Evolutionary conservation across 2,888 invertebrate genomes (phyloP).

Genomic region (Argyresthia goedartella): DNA sequence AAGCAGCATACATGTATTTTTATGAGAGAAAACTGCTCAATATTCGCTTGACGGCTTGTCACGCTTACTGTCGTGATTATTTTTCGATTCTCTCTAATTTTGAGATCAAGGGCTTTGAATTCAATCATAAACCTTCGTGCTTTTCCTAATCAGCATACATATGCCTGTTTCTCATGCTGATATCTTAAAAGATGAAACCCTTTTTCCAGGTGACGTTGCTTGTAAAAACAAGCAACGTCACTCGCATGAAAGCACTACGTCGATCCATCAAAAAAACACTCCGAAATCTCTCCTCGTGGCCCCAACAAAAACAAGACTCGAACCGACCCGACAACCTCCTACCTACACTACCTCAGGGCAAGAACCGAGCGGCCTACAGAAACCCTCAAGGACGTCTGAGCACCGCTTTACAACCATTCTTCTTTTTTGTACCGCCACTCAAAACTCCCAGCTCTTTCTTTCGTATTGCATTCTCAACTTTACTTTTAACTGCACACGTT

Average conservation of each 20-base stretch:
- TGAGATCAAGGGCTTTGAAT: no score
- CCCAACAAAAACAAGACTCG: slow-evolving; percentile 33
- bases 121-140: no score
- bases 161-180: no score
- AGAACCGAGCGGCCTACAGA: slow-evolving; percentile 64
- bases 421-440: slow-evolving; percentile 57
- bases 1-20: neutral
- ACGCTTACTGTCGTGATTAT: neutral
- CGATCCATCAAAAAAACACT: slow-evolving; percentile 45
- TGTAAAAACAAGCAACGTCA: no score
- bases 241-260: neutral
- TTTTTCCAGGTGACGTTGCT: no score
- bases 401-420: slow-evolving; percentile 48
- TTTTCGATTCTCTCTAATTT: no score
- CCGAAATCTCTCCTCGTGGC: slow-evolving; percentile 26
- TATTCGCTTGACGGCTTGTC: neutral
- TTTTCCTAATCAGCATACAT: no score
- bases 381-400: slow-evolving; percentile 62
- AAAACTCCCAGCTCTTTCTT: neutral
- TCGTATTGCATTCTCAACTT: slow-evolving; percentile 18
- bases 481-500: slow-evolving; percentile 15
- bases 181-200: no score
- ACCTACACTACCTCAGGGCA: slow-evolving; percentile 24
- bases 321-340: slow-evolving; percentile 18
- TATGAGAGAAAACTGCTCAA: neutral